phyloP scores from a whole-genome alignment of 2,888 invertebrate genomes.

The Lycia hirtaria region DNA sequence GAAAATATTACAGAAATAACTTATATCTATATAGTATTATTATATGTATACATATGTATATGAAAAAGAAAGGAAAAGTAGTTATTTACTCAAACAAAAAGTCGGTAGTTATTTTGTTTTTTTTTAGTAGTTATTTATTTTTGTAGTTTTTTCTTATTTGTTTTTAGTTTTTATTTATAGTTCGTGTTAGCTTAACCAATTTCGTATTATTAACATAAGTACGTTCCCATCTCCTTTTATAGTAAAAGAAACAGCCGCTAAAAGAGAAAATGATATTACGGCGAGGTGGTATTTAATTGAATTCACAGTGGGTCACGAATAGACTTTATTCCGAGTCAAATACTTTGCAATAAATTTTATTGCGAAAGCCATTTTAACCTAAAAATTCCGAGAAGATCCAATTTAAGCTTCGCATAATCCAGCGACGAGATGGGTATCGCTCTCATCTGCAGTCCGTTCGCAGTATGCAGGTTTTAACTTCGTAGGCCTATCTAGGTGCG shows the following conservation, averaged over 20 bases:
- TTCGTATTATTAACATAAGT: constrained; percentile 43
- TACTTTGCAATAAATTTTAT: constrained; percentile 76
- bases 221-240: constrained; percentile 48
- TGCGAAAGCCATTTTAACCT: constrained; percentile 72
- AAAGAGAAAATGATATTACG: constrained; percentile 67
- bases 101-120: too few relatives aligned
- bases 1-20: too few relatives aligned
- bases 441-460: constrained; percentile 48
- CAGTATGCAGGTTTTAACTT: constrained; percentile 41
- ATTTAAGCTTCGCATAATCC: constrained; percentile 77
- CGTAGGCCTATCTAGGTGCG: constrained; percentile 37
- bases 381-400: constrained; percentile 78
- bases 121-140: too few relatives aligned
- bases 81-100: too few relatives aligned
- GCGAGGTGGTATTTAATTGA: constrained; percentile 70
- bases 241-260: constrained; percentile 51
- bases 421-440: constrained; percentile 70
- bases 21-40: too few relatives aligned
- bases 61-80: too few relatives aligned
- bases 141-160: too few relatives aligned
- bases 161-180: too few relatives aligned
- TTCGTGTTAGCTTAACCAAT: constrained; percentile 45
- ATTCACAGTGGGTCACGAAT: constrained; percentile 69
- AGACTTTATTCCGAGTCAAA: constrained; percentile 72
- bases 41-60: too few relatives aligned